Percentiles rank a stretch among this genome's conserved stretches.
Evolutionary conservation across 2,797 vertebrate genomes (phyloP).

Genomic region (Graptemys geographica): DNA sequence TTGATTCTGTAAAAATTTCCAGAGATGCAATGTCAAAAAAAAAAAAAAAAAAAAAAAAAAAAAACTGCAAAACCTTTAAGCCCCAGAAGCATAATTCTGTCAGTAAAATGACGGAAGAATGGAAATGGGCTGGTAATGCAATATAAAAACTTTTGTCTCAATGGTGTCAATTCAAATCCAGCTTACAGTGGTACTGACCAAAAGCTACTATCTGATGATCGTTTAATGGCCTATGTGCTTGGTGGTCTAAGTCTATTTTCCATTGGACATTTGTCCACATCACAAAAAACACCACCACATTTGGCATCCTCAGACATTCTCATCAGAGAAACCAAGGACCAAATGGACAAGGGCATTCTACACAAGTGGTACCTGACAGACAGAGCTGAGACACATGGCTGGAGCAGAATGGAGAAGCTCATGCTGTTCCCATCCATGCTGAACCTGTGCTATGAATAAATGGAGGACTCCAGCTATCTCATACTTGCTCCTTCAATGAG

Average conservation of each 20-base stretch:
- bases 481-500: neutral
- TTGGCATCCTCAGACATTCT: fast-evolving
- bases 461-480: neutral
- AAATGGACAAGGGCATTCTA: neutral
- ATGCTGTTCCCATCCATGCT: neutral
- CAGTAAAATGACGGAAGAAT: neutral
- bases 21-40: neutral
- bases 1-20: neutral
- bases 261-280: fast-evolving
- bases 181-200: fast-evolving
- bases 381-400: neutral
- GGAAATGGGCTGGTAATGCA: neutral
- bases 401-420: neutral
- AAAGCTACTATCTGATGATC: fast-evolving
- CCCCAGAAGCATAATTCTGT: neutral
- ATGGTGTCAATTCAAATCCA: fast-evolving
- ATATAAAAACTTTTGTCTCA: neutral
- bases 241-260: neutral
- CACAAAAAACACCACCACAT: neutral
- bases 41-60: neutral
- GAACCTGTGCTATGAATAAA: neutral
- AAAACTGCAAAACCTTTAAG: neutral
- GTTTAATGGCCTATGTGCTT: neutral
- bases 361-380: neutral
- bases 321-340: neutral